Base-by-base conservation (phyloP, 2,113 vertebrate species). In the Capreolus pygargus region DNA sequence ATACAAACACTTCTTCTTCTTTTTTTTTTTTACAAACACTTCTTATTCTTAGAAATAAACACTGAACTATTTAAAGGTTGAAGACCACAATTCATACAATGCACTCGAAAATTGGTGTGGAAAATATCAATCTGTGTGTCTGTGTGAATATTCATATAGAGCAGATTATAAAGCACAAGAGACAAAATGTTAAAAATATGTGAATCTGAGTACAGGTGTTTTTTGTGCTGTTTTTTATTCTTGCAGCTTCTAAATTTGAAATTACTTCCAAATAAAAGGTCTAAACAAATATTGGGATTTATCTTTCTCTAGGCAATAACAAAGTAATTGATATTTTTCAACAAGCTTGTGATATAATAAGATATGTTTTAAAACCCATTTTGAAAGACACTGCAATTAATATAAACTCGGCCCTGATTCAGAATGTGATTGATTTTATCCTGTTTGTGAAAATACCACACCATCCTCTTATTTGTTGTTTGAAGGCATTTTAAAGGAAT, bases 311-410 rank as follows among this genome's bases (percentile, higher is more conserved):
- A 91, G 88, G 76, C 91, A 90, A 6, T 88, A 94, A 64, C 70
- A 81, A 94, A 87, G 54, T 83, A 88, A 95, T 89, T 81, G 81
- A 91, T 30, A 25, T 81, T 97, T 97, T 92, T 50, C 86, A 93
- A 54, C 8, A 86, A 74, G 12, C 19, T 78, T 76, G 6, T 52
- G 50, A 36, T 45, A 39, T 57, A 39, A 57, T 30, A 76, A 74
- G 78, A 43, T 92, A 15, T 6, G 14, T 76, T 78, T 89, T 92
- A 36, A 96, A 57, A 61, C 86, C 92, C 86, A 28, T 96, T 81
- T 92, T 7, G 2, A 89, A 95, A 82, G 89, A 79, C 6, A 52
- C 67, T 81, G 25, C 61, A 96, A 83, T 97, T 96, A 97, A 81
- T 6, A 76, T 70, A 57, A 74, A 61, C 23, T 28, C 2, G 0